These are phyloP conservation scores for Agrochola lychnidis DNA, from an alignment of 2,888 invertebrate genomes.

Conservation along the genomic window DNA sequence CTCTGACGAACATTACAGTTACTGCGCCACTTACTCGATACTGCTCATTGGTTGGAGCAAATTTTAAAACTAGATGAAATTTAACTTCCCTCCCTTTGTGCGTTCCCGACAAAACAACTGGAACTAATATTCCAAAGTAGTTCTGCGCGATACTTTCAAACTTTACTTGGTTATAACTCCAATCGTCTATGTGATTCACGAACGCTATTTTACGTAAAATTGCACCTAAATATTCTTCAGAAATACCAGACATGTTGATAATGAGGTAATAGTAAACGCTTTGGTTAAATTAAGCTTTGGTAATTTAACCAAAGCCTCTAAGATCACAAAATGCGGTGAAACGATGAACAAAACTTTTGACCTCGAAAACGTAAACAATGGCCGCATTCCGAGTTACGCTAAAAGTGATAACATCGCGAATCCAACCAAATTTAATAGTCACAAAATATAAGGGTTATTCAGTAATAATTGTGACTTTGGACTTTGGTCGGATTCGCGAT, in stretches of 20 bases:
- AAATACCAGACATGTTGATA: slow-evolving; percentile 63
- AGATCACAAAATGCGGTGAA: background rate
- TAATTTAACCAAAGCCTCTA: slow-evolving; percentile 26
- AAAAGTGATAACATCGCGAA: no score
- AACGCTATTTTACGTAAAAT: slow-evolving; percentile 66
- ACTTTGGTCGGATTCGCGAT: no score
- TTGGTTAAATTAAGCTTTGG: slow-evolving; percentile 13
- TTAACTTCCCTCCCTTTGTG: slow-evolving; percentile 59
- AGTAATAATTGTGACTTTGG: no score
- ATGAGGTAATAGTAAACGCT: slow-evolving; percentile 32
- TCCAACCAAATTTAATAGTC: no score
- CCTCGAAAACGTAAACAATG: slow-evolving; percentile 17
- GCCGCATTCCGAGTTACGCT: no score
- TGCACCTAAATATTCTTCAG: slow-evolving; percentile 67
- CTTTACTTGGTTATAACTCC: slow-evolving; percentile 69
- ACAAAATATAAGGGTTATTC: no score
- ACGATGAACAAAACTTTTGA: background rate
- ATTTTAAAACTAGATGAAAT: slow-evolving; percentile 80
- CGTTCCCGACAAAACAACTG: slow-evolving; percentile 74
- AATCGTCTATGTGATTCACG: slow-evolving; percentile 64
- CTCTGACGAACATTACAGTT: slow-evolving; percentile 80
- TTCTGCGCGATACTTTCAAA: slow-evolving; percentile 83
- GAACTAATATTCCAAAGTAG: slow-evolving; percentile 84
- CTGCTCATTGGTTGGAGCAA: slow-evolving; percentile 84
- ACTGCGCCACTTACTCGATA: slow-evolving; percentile 85